Conservation (phyloP, 2,888 invertebrate genomes). For the Cryptus armator region DNA sequence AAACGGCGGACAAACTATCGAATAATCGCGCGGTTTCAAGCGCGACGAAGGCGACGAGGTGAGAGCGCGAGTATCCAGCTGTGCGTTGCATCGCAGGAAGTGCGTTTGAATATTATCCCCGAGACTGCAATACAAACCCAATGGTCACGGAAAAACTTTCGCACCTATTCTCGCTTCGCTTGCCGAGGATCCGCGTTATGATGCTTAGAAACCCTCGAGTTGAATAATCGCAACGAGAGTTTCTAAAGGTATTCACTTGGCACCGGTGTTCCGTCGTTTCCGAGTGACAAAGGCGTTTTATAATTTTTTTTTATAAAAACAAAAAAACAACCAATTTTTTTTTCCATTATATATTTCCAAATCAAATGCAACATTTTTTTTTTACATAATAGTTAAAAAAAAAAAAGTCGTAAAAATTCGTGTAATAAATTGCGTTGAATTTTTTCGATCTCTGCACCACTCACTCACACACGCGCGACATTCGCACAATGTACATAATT, state of each 20-base stretch:
- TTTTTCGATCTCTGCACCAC: slow-evolving; percentile 9
- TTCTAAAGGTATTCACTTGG: background rate
- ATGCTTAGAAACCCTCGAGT: slow-evolving; percentile 37
- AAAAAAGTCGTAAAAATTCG: slow-evolving; percentile 11
- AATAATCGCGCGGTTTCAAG: slow-evolving; percentile 27
- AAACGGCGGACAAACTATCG: slow-evolving; percentile 16
- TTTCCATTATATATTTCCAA: slow-evolving; percentile 44
- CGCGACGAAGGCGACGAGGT: slow-evolving; percentile 13
- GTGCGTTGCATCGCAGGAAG: slow-evolving; percentile 27
- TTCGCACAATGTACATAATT: slow-evolving; percentile 10
- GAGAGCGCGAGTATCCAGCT: slow-evolving; percentile 40
- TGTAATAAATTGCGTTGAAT: slow-evolving; percentile 8
- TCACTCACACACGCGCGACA: slow-evolving; percentile 12
- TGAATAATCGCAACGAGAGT: slow-evolving; percentile 42
- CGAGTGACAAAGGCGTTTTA: background rate
- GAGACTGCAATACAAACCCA: slow-evolving; percentile 29
- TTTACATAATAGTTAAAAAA: background rate
- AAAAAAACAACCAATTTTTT: slow-evolving; percentile 1
- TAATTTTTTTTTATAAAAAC: background rate
- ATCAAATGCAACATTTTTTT: background rate
- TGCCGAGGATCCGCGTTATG: background rate
- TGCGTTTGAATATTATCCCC: slow-evolving; percentile 43
- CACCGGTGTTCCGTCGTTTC: background rate
- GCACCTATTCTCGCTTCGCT: slow-evolving; percentile 53
- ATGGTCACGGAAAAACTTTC: slow-evolving; percentile 51